phyloP scores from a whole-genome alignment of 2,113 vertebrate genomes.

The Origma solitaria region DNA sequence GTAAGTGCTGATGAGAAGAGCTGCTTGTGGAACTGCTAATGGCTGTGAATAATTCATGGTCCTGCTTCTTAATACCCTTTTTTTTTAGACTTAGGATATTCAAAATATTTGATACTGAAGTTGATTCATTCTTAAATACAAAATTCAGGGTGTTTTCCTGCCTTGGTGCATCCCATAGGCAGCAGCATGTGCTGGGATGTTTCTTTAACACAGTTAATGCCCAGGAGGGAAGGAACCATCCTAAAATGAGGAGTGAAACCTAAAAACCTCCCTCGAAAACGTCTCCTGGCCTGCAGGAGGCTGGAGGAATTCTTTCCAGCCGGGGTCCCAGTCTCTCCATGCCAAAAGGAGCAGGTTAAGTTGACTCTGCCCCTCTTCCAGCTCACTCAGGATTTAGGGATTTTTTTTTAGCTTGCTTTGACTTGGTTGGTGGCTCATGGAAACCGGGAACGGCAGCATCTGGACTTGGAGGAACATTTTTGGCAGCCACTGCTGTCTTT shows the following conservation, averaged over 20 bases:
- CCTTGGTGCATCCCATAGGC: background rate
- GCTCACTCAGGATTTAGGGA: background rate
- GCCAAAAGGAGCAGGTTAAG: slow-evolving; percentile 22
- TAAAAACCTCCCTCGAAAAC: background rate
- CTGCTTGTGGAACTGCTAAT: background rate
- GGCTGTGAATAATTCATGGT: slow-evolving; percentile 20
- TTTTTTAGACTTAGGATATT: background rate
- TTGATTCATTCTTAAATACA: background rate
- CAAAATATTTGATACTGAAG: rapidly evolving
- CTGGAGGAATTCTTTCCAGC: background rate
- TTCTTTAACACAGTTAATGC: background rate
- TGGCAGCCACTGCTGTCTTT: background rate
- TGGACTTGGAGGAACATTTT: background rate
- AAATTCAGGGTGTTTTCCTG: background rate
- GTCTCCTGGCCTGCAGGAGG: background rate
- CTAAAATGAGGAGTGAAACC: background rate
- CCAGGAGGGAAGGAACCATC: background rate
- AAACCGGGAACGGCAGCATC: background rate
- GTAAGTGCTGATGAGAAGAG: slow-evolving; percentile 80
- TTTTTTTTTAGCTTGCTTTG: background rate
- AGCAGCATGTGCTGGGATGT: background rate
- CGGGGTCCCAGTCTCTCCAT: rapidly evolving
- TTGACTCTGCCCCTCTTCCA: background rate
- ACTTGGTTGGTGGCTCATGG: background rate
- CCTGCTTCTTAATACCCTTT: background rate